phyloP scores from a whole-genome alignment of 2,113 vertebrate species.

The Paratilapia polleni region DNA sequence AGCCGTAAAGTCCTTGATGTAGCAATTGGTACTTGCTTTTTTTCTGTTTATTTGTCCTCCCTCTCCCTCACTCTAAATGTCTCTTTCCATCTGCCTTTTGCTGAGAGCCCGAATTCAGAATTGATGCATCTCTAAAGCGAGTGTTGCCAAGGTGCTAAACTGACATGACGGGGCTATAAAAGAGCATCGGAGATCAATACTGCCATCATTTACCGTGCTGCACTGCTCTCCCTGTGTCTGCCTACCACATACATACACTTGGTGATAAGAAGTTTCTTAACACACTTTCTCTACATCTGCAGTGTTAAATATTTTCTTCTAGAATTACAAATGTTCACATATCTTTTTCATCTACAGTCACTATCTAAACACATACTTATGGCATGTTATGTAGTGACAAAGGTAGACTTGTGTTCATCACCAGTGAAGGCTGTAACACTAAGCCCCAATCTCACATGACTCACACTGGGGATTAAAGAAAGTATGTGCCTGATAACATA shows the following conservation, averaged over 20 bases:
- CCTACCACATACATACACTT: background rate
- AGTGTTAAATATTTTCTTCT: background rate
- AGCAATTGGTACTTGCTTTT: constrained; percentile 22
- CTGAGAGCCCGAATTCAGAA: constrained; percentile 61
- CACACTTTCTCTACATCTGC: constrained; percentile 8
- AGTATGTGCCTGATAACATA: background rate
- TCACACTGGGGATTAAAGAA: background rate
- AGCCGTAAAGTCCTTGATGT: background rate
- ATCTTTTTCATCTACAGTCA: background rate
- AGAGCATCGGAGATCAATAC: constrained; percentile 69
- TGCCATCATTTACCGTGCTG: constrained; percentile 61
- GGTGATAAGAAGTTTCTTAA: constrained; percentile 30
- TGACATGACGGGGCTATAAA: constrained; percentile 74
- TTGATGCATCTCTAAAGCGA: constrained; percentile 60
- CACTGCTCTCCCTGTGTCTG: constrained; percentile 8
- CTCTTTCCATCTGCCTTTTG: constrained; percentile 27
- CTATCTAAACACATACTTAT: background rate
- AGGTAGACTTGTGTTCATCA: background rate
- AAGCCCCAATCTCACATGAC: constrained; percentile 27
- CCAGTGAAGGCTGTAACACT: background rate
- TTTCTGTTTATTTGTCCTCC: background rate
- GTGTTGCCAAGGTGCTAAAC: constrained; percentile 75
- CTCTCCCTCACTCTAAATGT: background rate
- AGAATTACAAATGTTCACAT: background rate
- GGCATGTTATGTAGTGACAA: background rate